These are phyloP conservation scores for Procavia capensis DNA, from an alignment of 2,113 vertebrate genomes.

Conservation along the genomic window DNA sequence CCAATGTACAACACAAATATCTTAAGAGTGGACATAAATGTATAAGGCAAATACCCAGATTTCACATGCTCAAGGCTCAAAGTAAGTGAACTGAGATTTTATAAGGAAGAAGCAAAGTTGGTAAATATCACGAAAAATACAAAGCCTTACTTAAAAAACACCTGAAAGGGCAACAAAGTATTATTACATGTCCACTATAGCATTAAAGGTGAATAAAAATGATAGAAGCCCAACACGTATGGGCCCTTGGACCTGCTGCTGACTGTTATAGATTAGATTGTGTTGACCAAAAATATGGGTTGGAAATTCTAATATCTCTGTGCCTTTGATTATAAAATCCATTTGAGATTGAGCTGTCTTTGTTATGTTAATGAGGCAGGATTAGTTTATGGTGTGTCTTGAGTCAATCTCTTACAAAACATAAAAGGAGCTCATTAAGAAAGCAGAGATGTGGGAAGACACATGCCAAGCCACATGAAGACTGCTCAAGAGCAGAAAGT, in stretches of 20 bases:
- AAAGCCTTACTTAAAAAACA: background rate
- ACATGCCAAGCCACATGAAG: too few relatives aligned
- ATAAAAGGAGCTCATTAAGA: too few relatives aligned
- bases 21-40: background rate
- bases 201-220: conserved; percentile 24
- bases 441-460: too few relatives aligned
- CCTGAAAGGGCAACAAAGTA: background rate
- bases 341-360: too few relatives aligned
- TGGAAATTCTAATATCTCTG: too few relatives aligned
- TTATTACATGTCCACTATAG: background rate
- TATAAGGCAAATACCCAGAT: background rate
- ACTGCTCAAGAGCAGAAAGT: too few relatives aligned
- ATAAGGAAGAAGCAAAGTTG: background rate
- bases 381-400: too few relatives aligned
- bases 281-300: too few relatives aligned
- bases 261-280: too few relatives aligned
- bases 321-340: too few relatives aligned
- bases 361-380: too few relatives aligned
- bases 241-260: background rate
- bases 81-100: background rate
- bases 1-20: conserved; percentile 8
- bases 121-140: background rate
- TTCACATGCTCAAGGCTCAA: background rate
- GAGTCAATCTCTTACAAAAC: too few relatives aligned
- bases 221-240: background rate